phyloP scores from a whole-genome alignment of 2,888 invertebrate species.

The Bedellia somnulentella region DNA sequence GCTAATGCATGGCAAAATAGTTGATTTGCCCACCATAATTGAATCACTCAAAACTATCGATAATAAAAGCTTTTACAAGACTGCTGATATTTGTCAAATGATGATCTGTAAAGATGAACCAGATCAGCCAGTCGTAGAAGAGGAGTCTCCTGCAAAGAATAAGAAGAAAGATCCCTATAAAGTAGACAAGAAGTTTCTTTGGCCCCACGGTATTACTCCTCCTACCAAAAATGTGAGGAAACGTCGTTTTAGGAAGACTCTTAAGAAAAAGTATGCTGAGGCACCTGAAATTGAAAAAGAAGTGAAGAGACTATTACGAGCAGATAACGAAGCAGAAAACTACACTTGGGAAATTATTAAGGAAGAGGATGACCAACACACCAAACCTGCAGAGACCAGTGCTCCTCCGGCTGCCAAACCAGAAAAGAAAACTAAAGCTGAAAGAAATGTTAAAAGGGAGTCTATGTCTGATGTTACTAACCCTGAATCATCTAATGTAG shows the following conservation, averaged over 20 bases:
- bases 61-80: conserved; percentile 95
- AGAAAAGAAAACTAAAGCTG: conserved; percentile 18
- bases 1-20: conserved; percentile 82
- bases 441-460: conserved; percentile 18
- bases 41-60: conserved; percentile 96
- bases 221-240: conserved; percentile 94
- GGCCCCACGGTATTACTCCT: conserved; percentile 94
- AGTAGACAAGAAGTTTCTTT: conserved; percentile 87
- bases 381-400: conserved; percentile 17
- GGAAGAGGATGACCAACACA: conserved; percentile 74
- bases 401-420: conserved; percentile 34
- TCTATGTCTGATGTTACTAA: conserved; percentile 16
- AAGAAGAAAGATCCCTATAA: conserved; percentile 84
- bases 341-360: conserved; percentile 88
- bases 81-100: conserved; percentile 93
- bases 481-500: conserved; percentile 35
- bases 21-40: conserved; percentile 89
- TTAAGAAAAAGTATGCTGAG: conserved; percentile 96
- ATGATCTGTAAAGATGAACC: conserved; percentile 89
- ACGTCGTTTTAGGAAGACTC: conserved; percentile 88
- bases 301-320: conserved; percentile 86
- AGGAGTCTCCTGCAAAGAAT: conserved; percentile 75
- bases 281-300: conserved; percentile 98
- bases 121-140: conserved; percentile 73
- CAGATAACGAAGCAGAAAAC: conserved; percentile 89